Percentiles rank a stretch among this genome's conserved stretches.
Conservation (phyloP, 2,797 vertebrate species). For the Enteromius unitaeniatus region DNA sequence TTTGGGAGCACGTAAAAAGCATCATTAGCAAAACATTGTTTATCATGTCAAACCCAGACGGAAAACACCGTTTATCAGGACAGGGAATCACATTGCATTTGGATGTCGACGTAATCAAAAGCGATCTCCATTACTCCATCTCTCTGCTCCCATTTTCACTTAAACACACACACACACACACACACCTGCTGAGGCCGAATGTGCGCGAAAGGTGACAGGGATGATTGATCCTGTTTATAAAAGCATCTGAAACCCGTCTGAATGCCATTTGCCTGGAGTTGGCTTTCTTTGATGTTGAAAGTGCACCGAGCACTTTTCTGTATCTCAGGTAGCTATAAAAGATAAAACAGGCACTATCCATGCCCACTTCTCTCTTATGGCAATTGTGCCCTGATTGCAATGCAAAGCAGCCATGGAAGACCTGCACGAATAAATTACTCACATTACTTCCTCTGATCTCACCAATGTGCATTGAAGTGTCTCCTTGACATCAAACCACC, state of each 20-base stretch:
- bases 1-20: not conserved
- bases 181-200: conserved; percentile 1
- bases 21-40: conserved; percentile 10
- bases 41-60: not conserved
- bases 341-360: conserved; percentile 42
- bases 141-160: not conserved
- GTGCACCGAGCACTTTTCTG: conserved; percentile 15
- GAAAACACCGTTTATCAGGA: not conserved
- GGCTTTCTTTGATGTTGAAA: conserved; percentile 47
- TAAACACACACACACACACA: not conserved
- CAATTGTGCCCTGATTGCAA: conserved; percentile 45
- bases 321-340: conserved; percentile 43
- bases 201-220: conserved; percentile 18
- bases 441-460: conserved; percentile 52
- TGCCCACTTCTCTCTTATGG: conserved; percentile 30
- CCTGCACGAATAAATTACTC: conserved; percentile 50
- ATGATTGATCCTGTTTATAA: conserved; percentile 41
- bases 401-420: conserved; percentile 49
- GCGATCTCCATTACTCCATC: not conserved
- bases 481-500: conserved; percentile 51
- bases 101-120: not conserved
- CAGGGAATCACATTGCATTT: not conserved
- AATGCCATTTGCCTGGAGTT: conserved; percentile 41
- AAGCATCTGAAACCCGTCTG: conserved; percentile 41
- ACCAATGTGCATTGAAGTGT: conserved; percentile 45